Evolutionary conservation across 2,113 vertebrate species (phyloP).

Genomic region (Rhinolophus sinicus): DNA sequence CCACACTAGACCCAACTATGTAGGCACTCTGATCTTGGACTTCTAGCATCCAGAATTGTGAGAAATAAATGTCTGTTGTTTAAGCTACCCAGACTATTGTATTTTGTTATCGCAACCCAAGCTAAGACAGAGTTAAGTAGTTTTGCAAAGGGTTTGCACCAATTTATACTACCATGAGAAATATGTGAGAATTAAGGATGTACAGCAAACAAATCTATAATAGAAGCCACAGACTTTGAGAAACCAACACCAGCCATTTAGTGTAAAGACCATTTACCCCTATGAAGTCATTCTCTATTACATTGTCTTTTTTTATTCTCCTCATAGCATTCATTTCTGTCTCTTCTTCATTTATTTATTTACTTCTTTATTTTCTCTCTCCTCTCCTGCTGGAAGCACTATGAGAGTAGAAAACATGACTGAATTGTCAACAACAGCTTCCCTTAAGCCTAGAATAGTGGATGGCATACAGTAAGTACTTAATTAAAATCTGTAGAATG

Average conservation of each 20-base stretch:
- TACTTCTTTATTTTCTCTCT: background rate
- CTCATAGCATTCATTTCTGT: background rate
- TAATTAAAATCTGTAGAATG: background rate
- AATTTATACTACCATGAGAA: background rate
- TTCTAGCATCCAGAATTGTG: background rate
- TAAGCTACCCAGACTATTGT: background rate
- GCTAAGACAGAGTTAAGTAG: background rate
- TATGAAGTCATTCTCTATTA: background rate
- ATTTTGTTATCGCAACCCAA: background rate
- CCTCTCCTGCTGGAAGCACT: background rate
- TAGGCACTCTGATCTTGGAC: background rate
- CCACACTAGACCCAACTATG: background rate
- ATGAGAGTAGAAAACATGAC: background rate
- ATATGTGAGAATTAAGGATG: background rate
- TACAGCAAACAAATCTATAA: background rate
- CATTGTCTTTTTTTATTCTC: background rate
- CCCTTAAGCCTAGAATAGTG: background rate
- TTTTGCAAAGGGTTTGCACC: background rate
- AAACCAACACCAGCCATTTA: background rate
- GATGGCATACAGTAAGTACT: background rate
- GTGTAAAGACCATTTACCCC: too few relatives aligned
- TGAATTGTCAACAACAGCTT: background rate
- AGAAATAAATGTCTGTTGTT: background rate
- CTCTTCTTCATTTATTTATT: background rate
- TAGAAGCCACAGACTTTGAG: background rate